Conservation (phyloP, 2,888 invertebrate genomes). For the Acanthoscelides obtectus region DNA sequence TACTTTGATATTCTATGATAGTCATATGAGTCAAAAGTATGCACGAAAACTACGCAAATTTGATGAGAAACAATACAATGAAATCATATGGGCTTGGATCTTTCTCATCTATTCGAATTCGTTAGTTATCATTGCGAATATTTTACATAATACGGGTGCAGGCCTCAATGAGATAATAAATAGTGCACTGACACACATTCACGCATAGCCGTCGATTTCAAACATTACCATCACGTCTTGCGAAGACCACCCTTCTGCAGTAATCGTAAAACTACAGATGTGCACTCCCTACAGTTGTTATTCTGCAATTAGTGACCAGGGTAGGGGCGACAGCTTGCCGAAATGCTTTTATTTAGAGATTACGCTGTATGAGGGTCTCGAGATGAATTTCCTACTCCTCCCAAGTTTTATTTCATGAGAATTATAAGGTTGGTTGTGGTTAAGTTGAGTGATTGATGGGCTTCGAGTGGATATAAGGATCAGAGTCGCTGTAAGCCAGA, state of each 20-base stretch:
- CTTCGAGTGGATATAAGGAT: background rate
- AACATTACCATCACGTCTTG: background rate
- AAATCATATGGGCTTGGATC: too few relatives aligned
- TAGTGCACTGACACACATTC: too few relatives aligned
- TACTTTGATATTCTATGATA: too few relatives aligned
- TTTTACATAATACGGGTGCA: too few relatives aligned
- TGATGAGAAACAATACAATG: too few relatives aligned
- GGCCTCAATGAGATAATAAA: too few relatives aligned
- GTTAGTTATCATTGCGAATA: too few relatives aligned
- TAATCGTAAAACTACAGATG: background rate
- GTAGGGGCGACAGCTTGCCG: background rate
- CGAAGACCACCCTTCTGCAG: background rate
- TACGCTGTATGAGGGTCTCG: background rate
- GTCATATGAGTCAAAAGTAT: too few relatives aligned
- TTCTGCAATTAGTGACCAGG: constrained; percentile 30
- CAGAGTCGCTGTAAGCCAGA: too few relatives aligned
- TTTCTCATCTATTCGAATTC: too few relatives aligned
- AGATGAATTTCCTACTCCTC: background rate
- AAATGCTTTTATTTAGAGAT: background rate
- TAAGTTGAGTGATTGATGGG: background rate
- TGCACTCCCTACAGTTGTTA: constrained; percentile 23
- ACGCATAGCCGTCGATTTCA: background rate
- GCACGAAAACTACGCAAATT: too few relatives aligned
- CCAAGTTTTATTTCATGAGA: background rate
- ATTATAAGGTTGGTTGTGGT: background rate